Evolutionary conservation across 2,797 vertebrate genomes (phyloP).

Genomic region (Siniperca undulata): DNA sequence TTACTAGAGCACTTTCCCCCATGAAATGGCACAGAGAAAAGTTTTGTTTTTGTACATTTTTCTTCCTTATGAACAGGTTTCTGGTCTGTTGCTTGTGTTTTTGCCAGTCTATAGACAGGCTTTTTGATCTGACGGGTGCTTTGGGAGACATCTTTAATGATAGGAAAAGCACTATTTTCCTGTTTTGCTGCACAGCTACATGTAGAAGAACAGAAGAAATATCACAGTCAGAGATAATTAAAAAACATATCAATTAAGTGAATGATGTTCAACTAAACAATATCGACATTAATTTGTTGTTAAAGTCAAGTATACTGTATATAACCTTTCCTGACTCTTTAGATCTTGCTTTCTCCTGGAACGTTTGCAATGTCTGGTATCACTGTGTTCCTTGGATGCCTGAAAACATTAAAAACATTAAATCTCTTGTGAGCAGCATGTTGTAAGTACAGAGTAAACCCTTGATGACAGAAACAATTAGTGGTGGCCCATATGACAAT

Average conservation of each 20-base stretch:
- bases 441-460: not conserved
- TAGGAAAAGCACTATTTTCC: not conserved
- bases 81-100: conserved; percentile 34
- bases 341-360: conserved; percentile 9
- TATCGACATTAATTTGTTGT: not conserved
- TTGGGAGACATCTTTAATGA: conserved; percentile 38
- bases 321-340: conserved; percentile 54
- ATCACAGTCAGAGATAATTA: conserved; percentile 1
- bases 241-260: not conserved
- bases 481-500: not conserved
- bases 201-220: conserved; percentile 40
- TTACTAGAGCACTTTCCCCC: conserved; percentile 8
- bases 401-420: conserved; percentile 30
- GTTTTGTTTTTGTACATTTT: conserved; percentile 22
- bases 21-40: not conserved
- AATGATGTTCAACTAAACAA: not conserved
- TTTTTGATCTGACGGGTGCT: conserved; percentile 63
- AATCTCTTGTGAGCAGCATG: not conserved
- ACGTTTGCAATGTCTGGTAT: not conserved
- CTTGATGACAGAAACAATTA: not conserved
- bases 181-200: conserved; percentile 43
- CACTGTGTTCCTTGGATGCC: conserved; percentile 40
- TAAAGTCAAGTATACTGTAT: not conserved
- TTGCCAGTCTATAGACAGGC: conserved; percentile 56
- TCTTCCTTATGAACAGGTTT: conserved; percentile 42